phyloP scores from a whole-genome alignment of 2,113 vertebrate species.

The Brachionichthys hirsutus region DNA sequence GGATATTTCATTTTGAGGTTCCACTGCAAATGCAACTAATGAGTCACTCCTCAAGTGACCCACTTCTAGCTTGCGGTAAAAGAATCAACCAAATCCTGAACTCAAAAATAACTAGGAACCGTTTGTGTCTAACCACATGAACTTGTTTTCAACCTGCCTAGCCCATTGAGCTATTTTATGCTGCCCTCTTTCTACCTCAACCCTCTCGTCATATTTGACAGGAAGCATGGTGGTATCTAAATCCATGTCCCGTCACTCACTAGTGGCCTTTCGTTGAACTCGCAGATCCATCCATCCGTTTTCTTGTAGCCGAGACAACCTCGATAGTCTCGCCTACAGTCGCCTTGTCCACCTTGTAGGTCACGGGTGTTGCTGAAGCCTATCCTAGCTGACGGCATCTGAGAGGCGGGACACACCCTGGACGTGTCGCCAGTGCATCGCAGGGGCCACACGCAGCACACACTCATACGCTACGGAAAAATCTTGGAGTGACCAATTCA shows the following conservation, averaged over 20 bases:
- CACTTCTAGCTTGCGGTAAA: conserved; percentile 43
- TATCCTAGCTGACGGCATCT: too few relatives aligned
- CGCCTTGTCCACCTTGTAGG: too few relatives aligned
- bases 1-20: conserved; percentile 52
- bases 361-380: too few relatives aligned
- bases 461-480: too few relatives aligned
- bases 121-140: conserved; percentile 36
- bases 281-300: too few relatives aligned
- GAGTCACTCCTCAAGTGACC: conserved; percentile 55
- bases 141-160: conserved; percentile 18
- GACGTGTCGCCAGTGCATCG: too few relatives aligned
- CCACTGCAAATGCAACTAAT: conserved; percentile 27
- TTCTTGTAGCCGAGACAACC: too few relatives aligned
- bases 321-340: too few relatives aligned
- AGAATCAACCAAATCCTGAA: neutral
- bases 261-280: conserved; percentile 18
- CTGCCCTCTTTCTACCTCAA: conserved; percentile 24
- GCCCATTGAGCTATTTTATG: conserved; percentile 26
- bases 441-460: too few relatives aligned
- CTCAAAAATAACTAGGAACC: conserved; percentile 38
- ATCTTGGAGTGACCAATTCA: too few relatives aligned
- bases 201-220: conserved; percentile 32
- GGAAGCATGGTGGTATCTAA: conserved; percentile 31
- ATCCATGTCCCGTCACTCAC: conserved; percentile 25
- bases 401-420: too few relatives aligned